Evolutionary conservation across 2,888 invertebrate genomes (phyloP).

Genomic region (Ceraclea dissimilis): DNA sequence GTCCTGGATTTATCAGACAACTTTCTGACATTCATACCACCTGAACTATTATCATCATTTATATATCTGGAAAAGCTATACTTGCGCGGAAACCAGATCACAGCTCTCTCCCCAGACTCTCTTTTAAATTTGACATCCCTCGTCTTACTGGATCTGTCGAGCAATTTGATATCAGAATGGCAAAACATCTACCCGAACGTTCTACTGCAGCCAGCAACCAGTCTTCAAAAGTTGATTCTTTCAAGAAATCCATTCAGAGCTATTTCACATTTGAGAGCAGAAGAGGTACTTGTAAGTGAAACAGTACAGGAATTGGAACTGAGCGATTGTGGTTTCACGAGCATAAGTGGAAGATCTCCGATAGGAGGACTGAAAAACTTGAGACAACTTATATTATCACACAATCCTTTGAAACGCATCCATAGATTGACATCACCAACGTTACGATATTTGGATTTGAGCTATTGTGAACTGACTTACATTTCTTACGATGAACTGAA

Average conservation of each 20-base stretch:
- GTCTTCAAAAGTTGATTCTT: slow-evolving; percentile 53
- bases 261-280: slow-evolving; percentile 43
- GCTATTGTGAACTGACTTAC: slow-evolving; percentile 48
- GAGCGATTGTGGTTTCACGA: slow-evolving; percentile 53
- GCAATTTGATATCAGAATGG: slow-evolving; percentile 56
- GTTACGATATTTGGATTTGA: slow-evolving; percentile 49
- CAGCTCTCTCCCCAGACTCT: slow-evolving; percentile 40
- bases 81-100: slow-evolving; percentile 46
- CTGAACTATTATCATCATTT: slow-evolving; percentile 33
- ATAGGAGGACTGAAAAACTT: slow-evolving; percentile 46
- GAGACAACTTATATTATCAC: slow-evolving; percentile 46
- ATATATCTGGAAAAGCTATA: slow-evolving; percentile 43
- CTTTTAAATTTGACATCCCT: slow-evolving; percentile 49
- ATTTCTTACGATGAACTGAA: slow-evolving; percentile 48
- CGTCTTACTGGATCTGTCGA: slow-evolving; percentile 53
- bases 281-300: slow-evolving; percentile 49
- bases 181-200: slow-evolving; percentile 47
- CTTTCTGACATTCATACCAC: slow-evolving; percentile 49
- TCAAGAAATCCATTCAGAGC: slow-evolving; percentile 53
- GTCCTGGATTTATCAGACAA: slow-evolving; percentile 61
- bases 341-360: slow-evolving; percentile 45
- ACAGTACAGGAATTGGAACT: slow-evolving; percentile 53
- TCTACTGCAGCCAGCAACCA: slow-evolving; percentile 42
- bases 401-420: slow-evolving; percentile 45
- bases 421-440: slow-evolving; percentile 44